These are phyloP conservation scores for Drosophila maculinotata DNA, from an alignment of 2,888 invertebrate species.

Conservation along the genomic window DNA sequence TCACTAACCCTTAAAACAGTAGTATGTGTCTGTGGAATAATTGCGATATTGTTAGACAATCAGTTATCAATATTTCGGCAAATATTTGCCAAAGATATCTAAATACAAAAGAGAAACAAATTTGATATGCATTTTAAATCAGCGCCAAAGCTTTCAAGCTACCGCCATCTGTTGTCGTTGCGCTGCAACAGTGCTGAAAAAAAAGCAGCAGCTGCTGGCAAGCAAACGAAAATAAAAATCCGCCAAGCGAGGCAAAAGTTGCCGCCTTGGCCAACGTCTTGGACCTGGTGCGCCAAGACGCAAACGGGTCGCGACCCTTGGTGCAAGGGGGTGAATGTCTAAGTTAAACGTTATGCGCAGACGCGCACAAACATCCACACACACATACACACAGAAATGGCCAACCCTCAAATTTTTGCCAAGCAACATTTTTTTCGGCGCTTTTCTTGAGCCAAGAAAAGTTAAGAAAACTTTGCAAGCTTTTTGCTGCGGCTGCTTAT, in stretches of 20 bases:
- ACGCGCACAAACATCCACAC: constrained; percentile 40
- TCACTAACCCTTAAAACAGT: constrained; percentile 51
- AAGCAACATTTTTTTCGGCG: constrained; percentile 31
- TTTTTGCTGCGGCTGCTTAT: constrained; percentile 50
- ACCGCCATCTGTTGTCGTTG: constrained; percentile 61
- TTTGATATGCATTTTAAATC: constrained; percentile 8
- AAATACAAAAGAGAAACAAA: neutral
- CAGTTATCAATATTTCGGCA: constrained; percentile 5
- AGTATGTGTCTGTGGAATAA: constrained; percentile 18
- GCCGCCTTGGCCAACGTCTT: constrained; percentile 60
- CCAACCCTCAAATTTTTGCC: constrained; percentile 52
- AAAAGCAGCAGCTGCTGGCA: constrained; percentile 10
- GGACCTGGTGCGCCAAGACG: constrained; percentile 48
- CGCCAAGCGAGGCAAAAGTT: constrained; percentile 60
- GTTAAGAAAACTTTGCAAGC: constrained; percentile 73
- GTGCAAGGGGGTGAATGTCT: constrained; percentile 63
- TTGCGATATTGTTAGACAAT: constrained; percentile 25
- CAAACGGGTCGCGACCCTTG: constrained; percentile 22
- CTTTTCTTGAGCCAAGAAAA: constrained; percentile 69
- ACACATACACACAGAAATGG: constrained; percentile 17
- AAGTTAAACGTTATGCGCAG: constrained; percentile 60
- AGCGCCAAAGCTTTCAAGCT: constrained; percentile 59
- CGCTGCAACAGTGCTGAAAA: constrained; percentile 27
- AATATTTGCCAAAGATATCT: constrained; percentile 2
- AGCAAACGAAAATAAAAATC: constrained; percentile 31